These are phyloP conservation scores for Eufriesea mexicana DNA, from an alignment of 1,140 invertebrate species.

Conservation along the genomic window DNA sequence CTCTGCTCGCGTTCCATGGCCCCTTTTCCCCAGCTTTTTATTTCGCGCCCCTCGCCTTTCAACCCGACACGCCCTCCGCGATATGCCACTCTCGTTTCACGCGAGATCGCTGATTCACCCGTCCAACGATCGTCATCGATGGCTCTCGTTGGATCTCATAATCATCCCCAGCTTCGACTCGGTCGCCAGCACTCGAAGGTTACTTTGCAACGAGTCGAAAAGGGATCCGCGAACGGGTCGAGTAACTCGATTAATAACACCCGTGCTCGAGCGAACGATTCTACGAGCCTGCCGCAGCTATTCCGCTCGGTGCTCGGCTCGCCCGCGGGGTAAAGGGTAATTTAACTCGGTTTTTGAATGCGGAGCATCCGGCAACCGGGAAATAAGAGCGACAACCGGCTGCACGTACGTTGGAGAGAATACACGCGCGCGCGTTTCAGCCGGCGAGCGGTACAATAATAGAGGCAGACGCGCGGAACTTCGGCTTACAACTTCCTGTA, in stretches of 20 bases:
- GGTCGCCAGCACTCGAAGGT: no score
- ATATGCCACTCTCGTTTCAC: neutral
- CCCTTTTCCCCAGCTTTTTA: neutral
- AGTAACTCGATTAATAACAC: neutral
- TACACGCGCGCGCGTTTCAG: slow-evolving; percentile 8
- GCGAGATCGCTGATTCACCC: neutral
- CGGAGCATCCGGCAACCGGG: slow-evolving; percentile 15
- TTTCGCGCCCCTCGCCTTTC: neutral
- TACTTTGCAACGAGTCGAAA: neutral
- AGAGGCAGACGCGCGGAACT: slow-evolving; percentile 48
- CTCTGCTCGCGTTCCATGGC: neutral
- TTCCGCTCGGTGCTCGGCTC: neutral
- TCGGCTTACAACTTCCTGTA: slow-evolving; percentile 45
- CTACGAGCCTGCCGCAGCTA: neutral
- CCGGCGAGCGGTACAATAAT: slow-evolving; percentile 26
- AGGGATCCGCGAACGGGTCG: neutral
- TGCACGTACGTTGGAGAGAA: neutral
- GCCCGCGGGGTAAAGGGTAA: neutral
- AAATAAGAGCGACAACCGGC: slow-evolving; percentile 5
- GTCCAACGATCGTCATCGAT: neutral
- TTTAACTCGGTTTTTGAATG: slow-evolving; percentile 32
- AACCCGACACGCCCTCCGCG: neutral
- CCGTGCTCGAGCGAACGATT: neutral
- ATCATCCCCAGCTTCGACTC: neutral
- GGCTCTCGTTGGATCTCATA: neutral